Evolutionary conservation across 2,113 vertebrate genomes (phyloP), one percentile per base, ranked within the genome.

Genomic region (Lagopus muta): DNA sequence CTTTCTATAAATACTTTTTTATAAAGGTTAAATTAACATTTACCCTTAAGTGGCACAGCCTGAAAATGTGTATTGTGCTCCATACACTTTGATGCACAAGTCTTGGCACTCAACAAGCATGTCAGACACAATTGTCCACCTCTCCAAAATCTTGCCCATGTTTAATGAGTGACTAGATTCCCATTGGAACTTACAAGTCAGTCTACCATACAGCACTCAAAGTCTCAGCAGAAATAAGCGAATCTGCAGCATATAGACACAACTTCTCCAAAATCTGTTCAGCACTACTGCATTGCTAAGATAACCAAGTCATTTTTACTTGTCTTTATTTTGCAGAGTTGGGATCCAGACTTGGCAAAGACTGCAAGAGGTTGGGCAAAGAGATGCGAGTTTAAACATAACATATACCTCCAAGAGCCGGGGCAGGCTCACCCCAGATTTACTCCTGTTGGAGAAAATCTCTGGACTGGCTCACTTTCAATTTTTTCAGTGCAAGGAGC

Each of bases 261-360:
- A 90, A 10, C 42, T 66, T 50, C 28, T 58, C 30, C 55, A 18
- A 32, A 36, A 76, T 36, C 22, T 66, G 16, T 28, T 82, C 47
- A 70, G 47, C 85, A 45, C 61, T 70, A 54, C 45, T 82, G n/a
- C 43, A 36, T 40, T 81, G 36, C 52, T 64, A 30, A 47, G 21
- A 57, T 34, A 52, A 27, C 65, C 62, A 57, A 65, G 22, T 42
- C 30, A 81, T 88, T 75, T 90, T 80, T 36, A 19, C 13, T 22
- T 81, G 19, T 75, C 72, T 88, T 81, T 90, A 8, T 94, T 88
- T 96, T 95, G 20, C 93, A 97, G 97, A 96, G 3, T 34, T 97
- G 96, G 96, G 97, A 97, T 89, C 88, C 95, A 27, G 94, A 96
- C 89, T 89, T 97, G 84, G 97, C 97, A 60, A 97, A 91, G 77